Conservation (phyloP, 2,113 vertebrate species). For the Nothocercus nigrocapillus region DNA sequence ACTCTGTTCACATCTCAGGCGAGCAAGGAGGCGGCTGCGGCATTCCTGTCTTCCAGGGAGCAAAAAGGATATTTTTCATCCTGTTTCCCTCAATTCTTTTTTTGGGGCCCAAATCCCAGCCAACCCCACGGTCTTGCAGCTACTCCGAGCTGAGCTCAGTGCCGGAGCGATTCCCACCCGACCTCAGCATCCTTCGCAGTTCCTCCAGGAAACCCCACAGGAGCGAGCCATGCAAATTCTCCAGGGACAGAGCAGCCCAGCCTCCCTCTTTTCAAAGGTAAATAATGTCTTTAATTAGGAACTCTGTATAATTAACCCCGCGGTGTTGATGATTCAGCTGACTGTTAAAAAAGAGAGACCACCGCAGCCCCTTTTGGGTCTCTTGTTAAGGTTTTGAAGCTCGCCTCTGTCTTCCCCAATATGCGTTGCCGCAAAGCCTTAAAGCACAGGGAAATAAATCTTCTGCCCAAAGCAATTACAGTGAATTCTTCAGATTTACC, state of each 20-base stretch:
- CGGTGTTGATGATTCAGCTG: constrained; percentile 64
- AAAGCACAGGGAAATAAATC: background rate
- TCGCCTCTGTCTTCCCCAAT: background rate
- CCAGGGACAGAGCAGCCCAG: background rate
- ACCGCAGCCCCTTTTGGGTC: constrained; percentile 10
- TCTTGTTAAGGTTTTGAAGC: constrained; percentile 9
- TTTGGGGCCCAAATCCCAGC: background rate
- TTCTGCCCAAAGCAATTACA: background rate
- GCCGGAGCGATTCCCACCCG: background rate
- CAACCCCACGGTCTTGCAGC: too few species aligned
- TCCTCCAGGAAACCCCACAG: background rate
- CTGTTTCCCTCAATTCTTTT: accelerated
- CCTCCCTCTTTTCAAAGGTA: constrained; percentile 63
- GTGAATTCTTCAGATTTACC: background rate
- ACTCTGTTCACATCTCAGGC: accelerated
- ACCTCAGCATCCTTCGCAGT: background rate
- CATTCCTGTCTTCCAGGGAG: background rate
- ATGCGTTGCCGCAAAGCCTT: background rate
- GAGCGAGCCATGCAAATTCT: constrained; percentile 5
- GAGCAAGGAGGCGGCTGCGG: accelerated
- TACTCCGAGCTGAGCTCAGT: background rate
- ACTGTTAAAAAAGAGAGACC: constrained; percentile 46
- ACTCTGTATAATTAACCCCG: constrained; percentile 67
- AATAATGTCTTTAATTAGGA: constrained; percentile 76
- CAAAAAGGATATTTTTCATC: background rate